phyloP scores from a whole-genome alignment of 1,140 invertebrate species.

The Brachionus paranguensis region DNA sequence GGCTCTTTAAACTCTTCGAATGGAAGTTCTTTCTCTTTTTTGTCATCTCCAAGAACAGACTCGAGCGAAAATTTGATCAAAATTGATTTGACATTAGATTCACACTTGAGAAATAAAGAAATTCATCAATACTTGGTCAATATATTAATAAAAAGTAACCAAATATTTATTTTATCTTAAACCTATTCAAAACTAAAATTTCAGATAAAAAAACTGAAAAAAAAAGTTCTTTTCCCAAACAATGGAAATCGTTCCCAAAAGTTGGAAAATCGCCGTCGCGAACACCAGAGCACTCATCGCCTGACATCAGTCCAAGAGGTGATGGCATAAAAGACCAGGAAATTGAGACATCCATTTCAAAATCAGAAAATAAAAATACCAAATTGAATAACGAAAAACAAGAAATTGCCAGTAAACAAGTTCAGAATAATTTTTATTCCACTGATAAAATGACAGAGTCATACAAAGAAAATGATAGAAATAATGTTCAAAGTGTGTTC shows the following conservation, averaged over 20 bases:
- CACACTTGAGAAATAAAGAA: not conserved
- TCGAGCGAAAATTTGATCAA: not conserved
- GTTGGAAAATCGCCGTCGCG: not conserved
- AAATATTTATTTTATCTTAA: not conserved
- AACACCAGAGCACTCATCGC: not conserved
- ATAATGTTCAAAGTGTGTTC: not conserved
- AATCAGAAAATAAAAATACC: not conserved
- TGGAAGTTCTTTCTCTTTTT: not conserved
- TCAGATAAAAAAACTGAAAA: not conserved
- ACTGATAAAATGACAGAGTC: not conserved
- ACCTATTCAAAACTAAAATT: not conserved
- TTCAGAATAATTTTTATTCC: too few relatives aligned
- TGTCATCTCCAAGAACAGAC: not conserved
- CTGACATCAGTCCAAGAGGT: not conserved
- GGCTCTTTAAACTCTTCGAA: not conserved
- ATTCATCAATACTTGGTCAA: conserved; percentile 1
- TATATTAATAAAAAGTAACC: not conserved
- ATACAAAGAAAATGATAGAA: not conserved
- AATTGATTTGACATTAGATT: not conserved
- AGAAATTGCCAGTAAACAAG: not conserved
- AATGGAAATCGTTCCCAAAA: conserved; percentile 4
- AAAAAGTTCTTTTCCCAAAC: not conserved
- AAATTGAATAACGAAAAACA: not conserved
- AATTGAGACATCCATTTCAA: not conserved
- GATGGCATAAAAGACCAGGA: not conserved